Evolutionary conservation across 1,140 invertebrate genomes (phyloP).

Genomic region (Trialeurodes vaporariorum): DNA sequence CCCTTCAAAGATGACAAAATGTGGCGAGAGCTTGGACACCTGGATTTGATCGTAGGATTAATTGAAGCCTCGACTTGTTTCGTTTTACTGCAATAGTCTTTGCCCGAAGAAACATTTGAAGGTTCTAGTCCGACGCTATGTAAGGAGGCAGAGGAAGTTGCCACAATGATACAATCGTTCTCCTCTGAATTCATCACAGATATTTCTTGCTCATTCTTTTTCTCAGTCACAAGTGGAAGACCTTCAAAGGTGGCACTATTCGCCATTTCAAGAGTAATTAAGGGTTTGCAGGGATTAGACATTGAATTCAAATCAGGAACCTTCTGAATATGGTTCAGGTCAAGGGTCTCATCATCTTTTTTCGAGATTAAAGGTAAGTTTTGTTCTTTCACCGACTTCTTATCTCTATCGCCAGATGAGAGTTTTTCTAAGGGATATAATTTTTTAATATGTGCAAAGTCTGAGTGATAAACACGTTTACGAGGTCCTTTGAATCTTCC

Average conservation of each 20-base stretch:
- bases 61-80: background rate
- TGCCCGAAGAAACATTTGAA: too few relatives aligned
- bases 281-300: background rate
- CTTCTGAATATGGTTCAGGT: too few relatives aligned
- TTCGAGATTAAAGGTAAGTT: background rate
- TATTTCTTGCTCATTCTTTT: background rate
- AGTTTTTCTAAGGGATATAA: background rate
- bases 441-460: background rate
- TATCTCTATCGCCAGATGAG: background rate
- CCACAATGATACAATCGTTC: background rate
- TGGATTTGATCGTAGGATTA: too few relatives aligned
- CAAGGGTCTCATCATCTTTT: background rate
- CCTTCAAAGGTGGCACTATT: too few relatives aligned
- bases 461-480: background rate
- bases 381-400: background rate
- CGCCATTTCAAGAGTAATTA: background rate
- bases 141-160: background rate
- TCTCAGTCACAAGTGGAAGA: background rate
- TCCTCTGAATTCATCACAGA: background rate
- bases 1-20: background rate
- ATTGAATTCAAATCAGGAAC: background rate
- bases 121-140: background rate
- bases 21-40: background rate
- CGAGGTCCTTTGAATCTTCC: background rate
- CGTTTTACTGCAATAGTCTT: too few relatives aligned